Base-by-base conservation (phyloP, 2,888 invertebrate species). In the Timandra comae region DNA sequence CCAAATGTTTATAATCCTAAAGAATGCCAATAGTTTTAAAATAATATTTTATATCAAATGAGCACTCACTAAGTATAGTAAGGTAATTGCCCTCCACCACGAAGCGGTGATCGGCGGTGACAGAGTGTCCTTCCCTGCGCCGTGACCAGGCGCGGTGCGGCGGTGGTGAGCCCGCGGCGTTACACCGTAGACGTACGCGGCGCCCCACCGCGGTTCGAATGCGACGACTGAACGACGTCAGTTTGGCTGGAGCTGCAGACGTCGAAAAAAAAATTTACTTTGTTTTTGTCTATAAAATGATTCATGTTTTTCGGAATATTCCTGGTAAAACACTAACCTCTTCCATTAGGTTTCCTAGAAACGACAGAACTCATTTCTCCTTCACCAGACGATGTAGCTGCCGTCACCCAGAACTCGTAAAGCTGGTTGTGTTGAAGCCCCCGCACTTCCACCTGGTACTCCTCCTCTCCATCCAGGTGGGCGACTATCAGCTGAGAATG, bases 381-480 rank as follows among this genome's bases (percentile, higher is more conserved):
- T 43, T 86, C 85, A 0, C 85, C 86, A 0, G 75, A 65, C 0
- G 89, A 88, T 0, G 95, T 95, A 35, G 91, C 91, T 0, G 95
- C 95, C 2, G 94, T 92, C 25, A 95, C 93, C 92, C 94, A 94
- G 77, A 96, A 94, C 72, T 94, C 93, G 69, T 96, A 95, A 40
- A 91, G 82, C 63, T 92, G 91, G 57, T 89, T 88, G 55, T 91
- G 91, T 38, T 88, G 88, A 41, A 94, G 78, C 33, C 90, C 89
- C 24, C 91, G 86, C n/a, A 91, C 87, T 64, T 91, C 91, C 41
- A 87, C 88, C 35, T 87, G 65, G 41, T 71, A 71, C 50, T 81
- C 81, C 7, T 64, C 68, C 22, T 65, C 67, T 0, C 56, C 64
- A 0, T 60, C 63, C 10, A 53, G 51, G 36, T 72, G 73, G 0